These are phyloP conservation scores for Macrosteles quadrilineatus DNA, from an alignment of 1,140 invertebrate genomes.

Conservation along the genomic window DNA sequence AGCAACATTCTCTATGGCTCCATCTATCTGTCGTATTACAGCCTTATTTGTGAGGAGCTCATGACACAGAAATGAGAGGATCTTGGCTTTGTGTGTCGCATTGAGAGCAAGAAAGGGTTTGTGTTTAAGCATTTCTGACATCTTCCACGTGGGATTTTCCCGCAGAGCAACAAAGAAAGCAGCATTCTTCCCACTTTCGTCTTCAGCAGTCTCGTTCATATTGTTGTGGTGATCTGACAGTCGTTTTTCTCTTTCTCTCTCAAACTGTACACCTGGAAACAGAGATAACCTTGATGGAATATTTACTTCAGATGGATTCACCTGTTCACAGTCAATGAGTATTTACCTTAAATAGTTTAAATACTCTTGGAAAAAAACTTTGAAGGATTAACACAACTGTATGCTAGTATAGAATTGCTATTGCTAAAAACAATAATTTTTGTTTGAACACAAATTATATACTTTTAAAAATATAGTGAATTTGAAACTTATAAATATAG, in stretches of 20 bases:
- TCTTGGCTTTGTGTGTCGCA: constrained; percentile 82
- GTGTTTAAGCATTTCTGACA: constrained; percentile 71
- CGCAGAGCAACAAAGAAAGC: constrained; percentile 76
- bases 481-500: too few species aligned
- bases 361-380: too few species aligned
- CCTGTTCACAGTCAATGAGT: too few species aligned
- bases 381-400: too few species aligned
- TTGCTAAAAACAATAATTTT: too few species aligned
- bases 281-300: constrained; percentile 19
- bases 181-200: constrained; percentile 67
- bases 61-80: constrained; percentile 89
- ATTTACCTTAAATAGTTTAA: too few species aligned
- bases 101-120: constrained; percentile 85
- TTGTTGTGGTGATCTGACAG: constrained; percentile 78
- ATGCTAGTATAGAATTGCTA: too few species aligned
- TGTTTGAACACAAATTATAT: too few species aligned
- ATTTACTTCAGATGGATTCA: too few species aligned
- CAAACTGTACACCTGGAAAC: constrained; percentile 64
- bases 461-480: too few species aligned
- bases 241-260: constrained; percentile 72
- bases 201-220: constrained; percentile 59
- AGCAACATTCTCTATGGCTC: constrained; percentile 70
- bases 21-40: constrained; percentile 78
- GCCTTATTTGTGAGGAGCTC: constrained; percentile 91
- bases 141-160: constrained; percentile 72